Evolutionary conservation across 2,797 vertebrate species (phyloP).

Genomic region (Catamblyrhynchus diadema): DNA sequence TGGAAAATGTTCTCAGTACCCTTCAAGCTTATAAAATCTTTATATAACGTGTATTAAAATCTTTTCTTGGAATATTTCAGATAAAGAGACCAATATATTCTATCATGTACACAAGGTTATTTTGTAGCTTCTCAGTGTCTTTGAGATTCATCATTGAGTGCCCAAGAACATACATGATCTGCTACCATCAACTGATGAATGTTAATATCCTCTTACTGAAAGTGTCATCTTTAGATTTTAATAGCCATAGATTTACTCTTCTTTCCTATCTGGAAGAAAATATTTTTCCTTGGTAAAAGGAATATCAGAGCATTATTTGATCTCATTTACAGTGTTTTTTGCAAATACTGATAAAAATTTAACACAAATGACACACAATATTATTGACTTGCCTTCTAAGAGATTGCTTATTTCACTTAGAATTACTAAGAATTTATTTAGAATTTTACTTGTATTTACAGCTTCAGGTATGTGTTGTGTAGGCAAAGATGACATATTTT

Average conservation of each 20-base stretch:
- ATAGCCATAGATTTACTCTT: neutral
- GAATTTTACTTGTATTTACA: neutral
- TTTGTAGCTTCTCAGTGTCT: neutral
- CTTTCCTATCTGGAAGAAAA: neutral
- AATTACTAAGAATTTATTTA: neutral
- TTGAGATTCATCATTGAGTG: constrained; percentile 13
- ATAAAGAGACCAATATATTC: neutral
- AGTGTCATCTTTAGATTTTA: neutral
- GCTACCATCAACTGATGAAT: neutral
- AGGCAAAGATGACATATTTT: neutral
- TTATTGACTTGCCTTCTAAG: neutral
- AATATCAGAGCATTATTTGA: neutral
- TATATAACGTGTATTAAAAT: neutral
- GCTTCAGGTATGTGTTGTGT: neutral
- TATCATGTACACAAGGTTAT: neutral
- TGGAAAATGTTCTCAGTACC: neutral
- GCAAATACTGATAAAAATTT: neutral
- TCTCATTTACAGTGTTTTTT: neutral
- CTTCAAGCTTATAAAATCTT: neutral
- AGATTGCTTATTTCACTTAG: neutral
- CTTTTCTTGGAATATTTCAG: neutral
- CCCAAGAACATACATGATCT: neutral
- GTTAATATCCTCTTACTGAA: constrained; percentile 45
- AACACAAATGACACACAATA: neutral
- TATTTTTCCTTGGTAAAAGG: neutral